These are phyloP conservation scores for Julus scandinavius DNA, from an alignment of 2,888 invertebrate species.

Conservation along the genomic window DNA sequence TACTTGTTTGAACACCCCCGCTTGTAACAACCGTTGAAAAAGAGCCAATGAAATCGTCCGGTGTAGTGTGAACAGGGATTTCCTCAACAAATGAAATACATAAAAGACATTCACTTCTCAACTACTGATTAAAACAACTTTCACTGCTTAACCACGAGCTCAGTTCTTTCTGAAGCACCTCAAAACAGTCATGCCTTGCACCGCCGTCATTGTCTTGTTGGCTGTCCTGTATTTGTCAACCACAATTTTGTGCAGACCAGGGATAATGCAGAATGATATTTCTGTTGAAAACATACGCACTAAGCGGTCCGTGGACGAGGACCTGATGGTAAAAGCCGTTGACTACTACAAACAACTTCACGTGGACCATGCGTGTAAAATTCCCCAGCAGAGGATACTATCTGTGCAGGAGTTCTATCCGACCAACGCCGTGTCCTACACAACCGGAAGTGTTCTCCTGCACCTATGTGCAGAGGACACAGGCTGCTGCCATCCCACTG, in stretches of 20 bases:
- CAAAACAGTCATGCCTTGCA: too few relatives aligned
- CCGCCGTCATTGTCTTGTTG: too few relatives aligned
- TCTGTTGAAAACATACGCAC: not conserved
- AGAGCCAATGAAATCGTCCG: too few relatives aligned
- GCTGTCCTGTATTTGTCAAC: not conserved
- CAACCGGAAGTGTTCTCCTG: slow-evolving; percentile 37
- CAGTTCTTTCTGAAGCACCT: too few relatives aligned
- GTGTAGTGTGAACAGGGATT: too few relatives aligned
- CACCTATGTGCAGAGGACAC: slow-evolving; percentile 40
- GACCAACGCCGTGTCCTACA: not conserved
- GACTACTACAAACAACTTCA: slow-evolving; percentile 45
- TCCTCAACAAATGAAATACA: too few relatives aligned
- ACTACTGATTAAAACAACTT: too few relatives aligned
- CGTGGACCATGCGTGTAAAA: not conserved
- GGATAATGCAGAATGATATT: not conserved
- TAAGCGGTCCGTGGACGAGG: not conserved
- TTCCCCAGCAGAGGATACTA: slow-evolving; percentile 10
- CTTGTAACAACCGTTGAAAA: too few relatives aligned
- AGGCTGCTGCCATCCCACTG: slow-evolving; percentile 1
- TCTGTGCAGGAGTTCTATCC: slow-evolving; percentile 47
- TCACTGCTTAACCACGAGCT: too few relatives aligned
- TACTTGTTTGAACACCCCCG: too few relatives aligned
- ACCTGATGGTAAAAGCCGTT: not conserved
- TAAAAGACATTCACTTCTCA: too few relatives aligned
- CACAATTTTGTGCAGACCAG: not conserved